A percentile compares a stretch with the other conserved stretches of the same genome.
Conservation (phyloP, 2,113 vertebrate species). For the Poecilia latipinna region DNA sequence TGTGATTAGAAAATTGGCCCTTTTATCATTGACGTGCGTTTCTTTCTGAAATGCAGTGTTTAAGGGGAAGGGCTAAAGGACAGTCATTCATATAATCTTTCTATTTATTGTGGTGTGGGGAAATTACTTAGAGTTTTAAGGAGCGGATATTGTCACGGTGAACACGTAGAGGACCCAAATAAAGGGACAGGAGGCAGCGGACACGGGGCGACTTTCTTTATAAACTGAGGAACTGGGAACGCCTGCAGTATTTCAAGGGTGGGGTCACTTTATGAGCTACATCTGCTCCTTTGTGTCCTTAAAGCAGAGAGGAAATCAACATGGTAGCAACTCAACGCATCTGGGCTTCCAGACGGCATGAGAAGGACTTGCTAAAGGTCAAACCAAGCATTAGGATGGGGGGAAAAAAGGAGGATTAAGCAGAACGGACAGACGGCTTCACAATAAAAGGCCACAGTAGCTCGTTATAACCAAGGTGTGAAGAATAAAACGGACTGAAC, state of each 20-base stretch:
- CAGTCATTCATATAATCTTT: not conserved
- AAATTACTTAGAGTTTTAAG: not conserved
- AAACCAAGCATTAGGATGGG: not conserved
- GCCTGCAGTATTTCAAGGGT: not conserved
- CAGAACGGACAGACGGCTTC: not conserved
- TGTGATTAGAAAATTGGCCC: slow-evolving; percentile 26
- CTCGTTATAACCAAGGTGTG: not conserved
- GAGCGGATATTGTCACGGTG: not conserved
- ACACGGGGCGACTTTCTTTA: not conserved
- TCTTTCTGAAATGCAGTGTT: not conserved
- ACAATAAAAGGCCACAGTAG: not conserved
- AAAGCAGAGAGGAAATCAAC: not conserved
- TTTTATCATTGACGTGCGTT: slow-evolving; percentile 1
- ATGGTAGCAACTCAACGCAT: not conserved
- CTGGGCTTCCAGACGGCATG: not conserved
- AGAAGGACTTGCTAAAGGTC: not conserved
- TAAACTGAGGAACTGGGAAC: not conserved
- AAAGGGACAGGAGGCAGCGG: not conserved
- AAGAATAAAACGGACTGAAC: not conserved
- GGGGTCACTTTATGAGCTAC: not conserved
- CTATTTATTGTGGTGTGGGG: not conserved
- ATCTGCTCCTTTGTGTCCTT: not conserved
- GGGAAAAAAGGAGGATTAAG: not conserved
- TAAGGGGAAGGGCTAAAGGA: not conserved
- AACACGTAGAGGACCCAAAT: not conserved